Evolutionary conservation across 2,797 vertebrate genomes (phyloP), one percentile per base, ranked within the genome.

Genomic region (Pipistrellus pygmaeus): DNA sequence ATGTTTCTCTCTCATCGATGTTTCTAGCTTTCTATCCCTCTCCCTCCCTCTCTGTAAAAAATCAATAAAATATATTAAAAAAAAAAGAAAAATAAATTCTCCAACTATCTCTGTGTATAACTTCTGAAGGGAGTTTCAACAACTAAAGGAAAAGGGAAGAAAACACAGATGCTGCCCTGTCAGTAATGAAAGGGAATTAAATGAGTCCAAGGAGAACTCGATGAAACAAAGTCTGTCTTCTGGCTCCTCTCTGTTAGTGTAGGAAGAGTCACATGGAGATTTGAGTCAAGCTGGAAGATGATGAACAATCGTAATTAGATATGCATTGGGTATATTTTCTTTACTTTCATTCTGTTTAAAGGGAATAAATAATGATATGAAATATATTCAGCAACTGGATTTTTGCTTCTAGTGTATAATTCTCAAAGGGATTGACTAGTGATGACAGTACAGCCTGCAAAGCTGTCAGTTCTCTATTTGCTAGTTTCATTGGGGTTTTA

Each of bases 301-400:
- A 81, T 92, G 18, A 12, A 81, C 44, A 89, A 96, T 91, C 8
- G 48, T 91, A 93, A 96, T 93, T 96, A 95, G 57, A 92, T 60
- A 93, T 85, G 55, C 68, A 91, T 8, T 90, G 88, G 62, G 87
- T 46, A 30, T 23, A 88, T 96, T 94, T 92, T 77, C 53, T 96
- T 97, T 38, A 69, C 35, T 97, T 96, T 91, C 62, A 96, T 94
- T 92, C 85, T 92, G 17, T 76, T 91, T 91, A 93, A 93, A 92
- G 21, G 89, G 75, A 94, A 95, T 89, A 78, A 90, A 57, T 95
- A 73, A 95, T 93, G 72, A 85, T 44, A 60, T 18, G 72, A 88
- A 91, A 94, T 80, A 69, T 44, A 87, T 84, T 72, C n/a, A 95
- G 62, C 95, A 57, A 93, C 75, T 88, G 51, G 73, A 11, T 92